A percentile compares a stretch with the other conserved stretches of the same genome.
Evolutionary conservation across 2,888 invertebrate species (phyloP).

Genomic region (Parasteatoda lunata): DNA sequence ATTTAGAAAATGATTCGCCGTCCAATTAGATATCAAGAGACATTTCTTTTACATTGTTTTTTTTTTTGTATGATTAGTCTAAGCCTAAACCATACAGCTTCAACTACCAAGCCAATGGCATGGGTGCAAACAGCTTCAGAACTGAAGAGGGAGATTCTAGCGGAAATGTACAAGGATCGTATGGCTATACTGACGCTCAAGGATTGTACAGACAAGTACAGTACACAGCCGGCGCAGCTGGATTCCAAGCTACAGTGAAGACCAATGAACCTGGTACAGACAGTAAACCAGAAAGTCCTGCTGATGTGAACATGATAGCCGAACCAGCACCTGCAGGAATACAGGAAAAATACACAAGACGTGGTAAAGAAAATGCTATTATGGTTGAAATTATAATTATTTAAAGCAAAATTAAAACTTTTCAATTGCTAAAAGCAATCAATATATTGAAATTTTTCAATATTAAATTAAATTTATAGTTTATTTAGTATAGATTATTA

Average conservation of each 20-base stretch:
- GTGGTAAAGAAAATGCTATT: background rate
- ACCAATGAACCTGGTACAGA: constrained; percentile 17
- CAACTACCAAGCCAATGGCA: background rate
- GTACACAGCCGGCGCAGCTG: background rate
- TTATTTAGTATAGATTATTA: no score
- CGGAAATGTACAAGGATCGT: constrained; percentile 13
- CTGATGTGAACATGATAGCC: constrained; percentile 19
- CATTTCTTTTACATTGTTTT: no score
- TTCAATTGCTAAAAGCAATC: no score
- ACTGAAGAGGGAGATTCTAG: constrained; percentile 9
- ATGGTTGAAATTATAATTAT: no score
- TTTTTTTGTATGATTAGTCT: background rate
- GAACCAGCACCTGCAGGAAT: constrained; percentile 25
- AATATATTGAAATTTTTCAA: no score
- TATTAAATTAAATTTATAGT: no score
- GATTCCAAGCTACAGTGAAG: constrained; percentile 13
- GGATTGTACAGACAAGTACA: constrained; percentile 14
- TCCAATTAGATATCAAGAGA: no score
- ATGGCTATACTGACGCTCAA: constrained; percentile 12
- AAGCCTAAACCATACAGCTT: constrained; percentile 20
- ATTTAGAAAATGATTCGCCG: background rate
- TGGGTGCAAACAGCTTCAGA: background rate
- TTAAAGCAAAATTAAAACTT: no score
- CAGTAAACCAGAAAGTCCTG: constrained; percentile 3
- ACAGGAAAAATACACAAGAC: constrained; percentile 13